Evolutionary conservation across 1,140 invertebrate species (phyloP), one percentile per base, ranked within the genome.

Genomic region (Drosophila pseudoobscura): DNA sequence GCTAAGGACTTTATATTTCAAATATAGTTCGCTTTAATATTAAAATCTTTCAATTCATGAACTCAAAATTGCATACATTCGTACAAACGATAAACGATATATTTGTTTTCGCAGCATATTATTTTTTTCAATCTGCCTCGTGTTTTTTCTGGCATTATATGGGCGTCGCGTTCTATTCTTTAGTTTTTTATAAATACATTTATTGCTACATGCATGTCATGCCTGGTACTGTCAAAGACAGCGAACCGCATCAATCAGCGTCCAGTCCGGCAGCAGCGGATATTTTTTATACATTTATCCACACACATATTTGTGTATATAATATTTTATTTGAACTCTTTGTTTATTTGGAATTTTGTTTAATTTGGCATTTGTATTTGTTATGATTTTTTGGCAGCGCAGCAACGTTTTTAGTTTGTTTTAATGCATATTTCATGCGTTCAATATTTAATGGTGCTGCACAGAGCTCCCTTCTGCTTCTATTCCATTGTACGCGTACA

Each of bases 141-240:
- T 63, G 45, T 51, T 65, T 69, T 55, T 41, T 55, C 11, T 8
- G 51, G 3, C 47, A 43, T 49, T 50, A 61, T 72, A 39, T 41
- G 20, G 39, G 45, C 11, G 41, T 39, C 13, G 35, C 17, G 41
- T 45, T 62, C 35, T 56, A 72, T 80, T 85, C 65, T 69, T 83
- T 78, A 68, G 68, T 57, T 69, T 76, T 76, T 59, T 59, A 74
- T 63, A 74, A 87, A 83, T 71, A 82, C 79, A 87, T 82, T 85
- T 71, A 75, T 75, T 68, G 75, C 63, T 58, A 39, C 53, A 54
- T 50, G 59, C 43, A 51, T 47, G 43, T 45, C 55, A 77, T 20
- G 20, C 20, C 20, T 20, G 61, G 78, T 85, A 85, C 63, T 78
- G 83, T 75, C 82, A 82, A 78, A 82, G 59, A 62, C 83, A 87